Percentiles rank a stretch among this genome's conserved stretches.
Conservation (phyloP, 2,888 invertebrate genomes). For the Mythimna ferrago region DNA sequence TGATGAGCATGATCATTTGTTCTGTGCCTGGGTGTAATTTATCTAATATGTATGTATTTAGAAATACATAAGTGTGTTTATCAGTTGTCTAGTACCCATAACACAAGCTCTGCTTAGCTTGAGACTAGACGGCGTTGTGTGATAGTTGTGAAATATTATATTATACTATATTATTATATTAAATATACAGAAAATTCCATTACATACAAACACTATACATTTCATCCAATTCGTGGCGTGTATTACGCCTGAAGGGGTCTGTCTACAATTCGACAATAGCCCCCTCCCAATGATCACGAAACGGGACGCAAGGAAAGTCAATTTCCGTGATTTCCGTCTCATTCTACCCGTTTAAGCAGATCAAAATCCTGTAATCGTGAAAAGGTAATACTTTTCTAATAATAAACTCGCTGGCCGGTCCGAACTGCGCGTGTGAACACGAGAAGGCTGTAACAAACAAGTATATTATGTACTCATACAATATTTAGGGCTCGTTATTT, state of each 20-base stretch:
- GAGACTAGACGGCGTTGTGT: no score
- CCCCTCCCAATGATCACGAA: slow-evolving; percentile 70
- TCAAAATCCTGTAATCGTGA: slow-evolving; percentile 67
- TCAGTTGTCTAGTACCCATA: no score
- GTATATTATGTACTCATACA: slow-evolving; percentile 65
- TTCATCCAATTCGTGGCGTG: slow-evolving; percentile 54
- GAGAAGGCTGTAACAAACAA: slow-evolving; percentile 67
- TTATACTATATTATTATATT: no score
- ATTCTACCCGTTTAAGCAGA: slow-evolving; percentile 68
- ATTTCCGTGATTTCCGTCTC: slow-evolving; percentile 83
- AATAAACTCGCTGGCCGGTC: slow-evolving; percentile 65
- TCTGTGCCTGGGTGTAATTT: no score
- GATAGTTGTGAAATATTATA: no score
- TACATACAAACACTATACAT: slow-evolving; percentile 53
- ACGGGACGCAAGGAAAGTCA: slow-evolving; percentile 81
- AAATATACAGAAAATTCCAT: slow-evolving; percentile 4
- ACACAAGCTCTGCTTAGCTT: no score
- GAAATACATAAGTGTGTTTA: no score
- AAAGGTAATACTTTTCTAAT: slow-evolving; percentile 79
- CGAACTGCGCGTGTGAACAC: slow-evolving; percentile 56
- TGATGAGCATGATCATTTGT: no score
- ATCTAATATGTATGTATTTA: no score
- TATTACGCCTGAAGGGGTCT: slow-evolving; percentile 64
- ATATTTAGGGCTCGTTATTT: slow-evolving; percentile 77
- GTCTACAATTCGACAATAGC: slow-evolving; percentile 68